Conservation (phyloP, 2,113 vertebrate genomes). For the Chionis minor region DNA sequence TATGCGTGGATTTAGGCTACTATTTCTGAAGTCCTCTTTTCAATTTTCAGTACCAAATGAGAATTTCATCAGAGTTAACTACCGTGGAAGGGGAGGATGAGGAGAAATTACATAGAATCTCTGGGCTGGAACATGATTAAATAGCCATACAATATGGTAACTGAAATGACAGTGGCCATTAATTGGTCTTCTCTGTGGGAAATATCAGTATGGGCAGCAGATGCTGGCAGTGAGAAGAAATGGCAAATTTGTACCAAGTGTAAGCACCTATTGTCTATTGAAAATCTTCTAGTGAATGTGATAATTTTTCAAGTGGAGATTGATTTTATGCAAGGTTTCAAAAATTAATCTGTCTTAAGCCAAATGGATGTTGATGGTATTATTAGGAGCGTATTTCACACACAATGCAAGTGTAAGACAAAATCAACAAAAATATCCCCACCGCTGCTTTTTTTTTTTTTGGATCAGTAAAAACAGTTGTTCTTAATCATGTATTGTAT, state of each 20-base stretch:
- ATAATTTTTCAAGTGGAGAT: not conserved
- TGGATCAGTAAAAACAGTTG: not conserved
- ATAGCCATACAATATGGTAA: not conserved
- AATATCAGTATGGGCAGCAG: not conserved
- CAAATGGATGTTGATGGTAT: not conserved
- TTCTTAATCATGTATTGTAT: not conserved
- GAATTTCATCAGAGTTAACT: slow-evolving; percentile 11
- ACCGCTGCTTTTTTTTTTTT: not conserved
- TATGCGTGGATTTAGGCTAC: not conserved
- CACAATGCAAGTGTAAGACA: not conserved
- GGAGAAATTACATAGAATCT: slow-evolving; percentile 16
- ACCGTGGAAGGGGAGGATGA: not conserved
- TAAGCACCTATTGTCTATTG: not conserved
- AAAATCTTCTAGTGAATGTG: not conserved
- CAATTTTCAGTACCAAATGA: slow-evolving; percentile 2
- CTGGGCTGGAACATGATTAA: slow-evolving; percentile 43
- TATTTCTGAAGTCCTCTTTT: not conserved
- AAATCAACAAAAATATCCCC: not conserved
- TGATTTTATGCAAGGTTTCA: not conserved
- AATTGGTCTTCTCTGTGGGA: slow-evolving; percentile 32
- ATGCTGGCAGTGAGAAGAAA: not conserved
- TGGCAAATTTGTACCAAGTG: not conserved
- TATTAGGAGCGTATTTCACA: not conserved
- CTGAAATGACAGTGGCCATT: not conserved
- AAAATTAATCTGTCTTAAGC: not conserved